Conservation (phyloP, 1,140 invertebrate genomes). For the Battus philenor region DNA sequence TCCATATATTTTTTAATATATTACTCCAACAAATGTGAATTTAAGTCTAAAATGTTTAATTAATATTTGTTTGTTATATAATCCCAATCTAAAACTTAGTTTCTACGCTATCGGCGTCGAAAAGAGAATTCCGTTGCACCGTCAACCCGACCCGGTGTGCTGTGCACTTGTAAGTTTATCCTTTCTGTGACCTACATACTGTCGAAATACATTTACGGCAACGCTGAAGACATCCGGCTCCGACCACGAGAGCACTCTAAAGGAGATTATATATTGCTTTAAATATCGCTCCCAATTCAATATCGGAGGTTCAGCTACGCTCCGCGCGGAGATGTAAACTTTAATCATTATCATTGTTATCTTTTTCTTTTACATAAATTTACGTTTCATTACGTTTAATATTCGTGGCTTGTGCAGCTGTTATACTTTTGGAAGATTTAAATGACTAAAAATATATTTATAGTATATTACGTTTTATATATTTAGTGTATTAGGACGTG, state of each 20-base stretch:
- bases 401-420: too few relatives aligned
- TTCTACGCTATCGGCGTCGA: background rate
- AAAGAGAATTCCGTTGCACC: background rate
- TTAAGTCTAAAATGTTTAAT: too few relatives aligned
- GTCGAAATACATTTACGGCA: slow-evolving; percentile 11
- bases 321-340: background rate
- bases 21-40: too few relatives aligned
- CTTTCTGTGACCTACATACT: slow-evolving; percentile 8
- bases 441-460: too few relatives aligned
- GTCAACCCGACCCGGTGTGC: background rate
- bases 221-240: slow-evolving; percentile 10
- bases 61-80: too few relatives aligned
- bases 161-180: slow-evolving; percentile 7
- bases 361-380: too few relatives aligned
- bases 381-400: too few relatives aligned
- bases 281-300: background rate
- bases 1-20: too few relatives aligned
- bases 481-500: too few relatives aligned
- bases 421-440: too few relatives aligned
- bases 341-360: too few relatives aligned
- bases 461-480: too few relatives aligned
- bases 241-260: background rate
- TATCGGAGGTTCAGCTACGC: background rate
- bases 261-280: slow-evolving; percentile 2
- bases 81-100: background rate